phyloP scores from a whole-genome alignment of 2,113 vertebrate species.

The Callospermophilus lateralis region DNA sequence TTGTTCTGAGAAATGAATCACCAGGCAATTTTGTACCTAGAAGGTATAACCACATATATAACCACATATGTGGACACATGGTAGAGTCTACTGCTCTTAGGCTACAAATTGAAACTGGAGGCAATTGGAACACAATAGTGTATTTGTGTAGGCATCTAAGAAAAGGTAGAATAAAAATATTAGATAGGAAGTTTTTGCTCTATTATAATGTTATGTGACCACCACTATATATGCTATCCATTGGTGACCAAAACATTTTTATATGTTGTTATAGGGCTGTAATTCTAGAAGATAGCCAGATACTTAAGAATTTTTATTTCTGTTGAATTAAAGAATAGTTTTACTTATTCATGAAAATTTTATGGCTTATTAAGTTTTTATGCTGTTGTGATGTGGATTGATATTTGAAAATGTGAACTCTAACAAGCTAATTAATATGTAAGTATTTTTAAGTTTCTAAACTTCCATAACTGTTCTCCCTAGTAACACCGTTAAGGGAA shows the following conservation, averaged over 20 bases:
- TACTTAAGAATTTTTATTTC: too few species aligned
- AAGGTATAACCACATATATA: neutral
- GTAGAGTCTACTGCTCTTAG: neutral
- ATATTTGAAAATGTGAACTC: too few species aligned
- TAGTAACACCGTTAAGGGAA: neutral
- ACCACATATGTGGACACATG: neutral
- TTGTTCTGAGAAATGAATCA: neutral
- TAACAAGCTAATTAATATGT: too few species aligned
- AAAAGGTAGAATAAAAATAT: neutral
- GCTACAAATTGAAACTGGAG: neutral
- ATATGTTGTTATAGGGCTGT: too few species aligned
- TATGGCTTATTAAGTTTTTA: too few species aligned
- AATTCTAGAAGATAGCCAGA: too few species aligned
- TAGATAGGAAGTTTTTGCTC: neutral
- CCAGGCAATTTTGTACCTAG: neutral
- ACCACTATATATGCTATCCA: too few species aligned
- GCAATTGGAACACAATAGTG: neutral
- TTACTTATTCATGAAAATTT: too few species aligned
- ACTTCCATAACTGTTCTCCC: neutral
- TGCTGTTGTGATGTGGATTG: too few species aligned
- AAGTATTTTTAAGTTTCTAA: neutral
- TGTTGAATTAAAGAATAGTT: too few species aligned
- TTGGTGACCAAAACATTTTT: too few species aligned
- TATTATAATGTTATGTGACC: neutral
- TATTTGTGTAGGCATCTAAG: neutral